Conservation (phyloP, 2,113 vertebrate species). For the Datnioides undecimradiatus region DNA sequence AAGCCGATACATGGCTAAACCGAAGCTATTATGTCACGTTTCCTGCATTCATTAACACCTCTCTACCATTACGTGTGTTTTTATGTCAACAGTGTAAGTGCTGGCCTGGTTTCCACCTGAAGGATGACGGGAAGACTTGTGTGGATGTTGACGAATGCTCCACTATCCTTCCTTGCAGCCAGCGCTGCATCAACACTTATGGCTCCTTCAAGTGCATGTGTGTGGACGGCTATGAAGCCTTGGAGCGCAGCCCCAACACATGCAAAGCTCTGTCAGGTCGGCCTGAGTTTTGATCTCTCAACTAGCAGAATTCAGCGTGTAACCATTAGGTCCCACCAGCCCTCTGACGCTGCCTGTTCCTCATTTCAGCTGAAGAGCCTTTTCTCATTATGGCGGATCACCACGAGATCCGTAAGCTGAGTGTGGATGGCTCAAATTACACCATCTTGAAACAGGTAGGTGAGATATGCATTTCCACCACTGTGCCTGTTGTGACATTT, state of each 20-base stretch:
- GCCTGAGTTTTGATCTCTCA: background rate
- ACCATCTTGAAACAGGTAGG: slow-evolving; percentile 98
- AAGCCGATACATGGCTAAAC: background rate
- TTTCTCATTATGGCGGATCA: slow-evolving; percentile 98
- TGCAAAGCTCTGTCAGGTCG: slow-evolving; percentile 97
- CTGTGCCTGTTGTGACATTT: background rate
- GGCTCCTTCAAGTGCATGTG: slow-evolving; percentile 97
- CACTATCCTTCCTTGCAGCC: slow-evolving; percentile 94
- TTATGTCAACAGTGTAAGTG: slow-evolving; percentile 92
- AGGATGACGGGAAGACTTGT: slow-evolving; percentile 96
- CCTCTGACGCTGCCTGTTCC: slow-evolving; percentile 3
- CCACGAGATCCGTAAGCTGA: slow-evolving; percentile 98
- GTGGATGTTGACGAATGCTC: slow-evolving; percentile 95
- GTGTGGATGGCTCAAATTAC: slow-evolving; percentile 97
- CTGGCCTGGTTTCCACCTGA: slow-evolving; percentile 97
- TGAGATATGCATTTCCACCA: background rate
- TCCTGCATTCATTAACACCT: background rate
- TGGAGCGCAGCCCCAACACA: slow-evolving; percentile 88
- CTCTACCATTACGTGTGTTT: slow-evolving; percentile 1
- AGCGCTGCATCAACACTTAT: slow-evolving; percentile 96
- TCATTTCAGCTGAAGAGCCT: slow-evolving; percentile 92
- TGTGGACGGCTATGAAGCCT: slow-evolving; percentile 92
- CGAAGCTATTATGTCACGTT: background rate
- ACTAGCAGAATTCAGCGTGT: background rate
- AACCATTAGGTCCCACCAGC: background rate